Percentiles rank a stretch among this genome's conserved stretches.
Evolutionary conservation across 2,888 invertebrate genomes (phyloP).

Genomic region (Lysandra coridon): DNA sequence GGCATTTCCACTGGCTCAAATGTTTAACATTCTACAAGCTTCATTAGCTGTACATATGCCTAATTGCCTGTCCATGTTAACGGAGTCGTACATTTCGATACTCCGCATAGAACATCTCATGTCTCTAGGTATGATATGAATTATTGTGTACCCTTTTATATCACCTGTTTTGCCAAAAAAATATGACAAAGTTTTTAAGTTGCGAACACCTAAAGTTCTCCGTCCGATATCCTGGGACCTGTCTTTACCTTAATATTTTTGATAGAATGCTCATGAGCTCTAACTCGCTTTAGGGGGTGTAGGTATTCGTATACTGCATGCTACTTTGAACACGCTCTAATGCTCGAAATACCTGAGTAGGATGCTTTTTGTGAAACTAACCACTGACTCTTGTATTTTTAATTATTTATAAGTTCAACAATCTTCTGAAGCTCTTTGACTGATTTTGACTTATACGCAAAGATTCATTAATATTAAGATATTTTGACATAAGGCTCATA

Average conservation of each 20-base stretch:
- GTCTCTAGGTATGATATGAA: slow-evolving; percentile 75
- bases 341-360: background rate
- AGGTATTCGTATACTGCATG: background rate
- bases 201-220: slow-evolving; percentile 3
- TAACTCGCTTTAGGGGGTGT: slow-evolving; percentile 12
- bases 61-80: slow-evolving; percentile 71
- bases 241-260: background rate
- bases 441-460: too few species aligned
- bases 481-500: too few species aligned
- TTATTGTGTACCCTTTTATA: slow-evolving; percentile 43
- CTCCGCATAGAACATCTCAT: slow-evolving; percentile 80
- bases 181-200: background rate
- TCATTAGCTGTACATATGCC: slow-evolving; percentile 80
- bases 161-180: slow-evolving; percentile 18
- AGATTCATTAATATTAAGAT: too few species aligned
- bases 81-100: slow-evolving; percentile 81
- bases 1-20: slow-evolving; percentile 88
- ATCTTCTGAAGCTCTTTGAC: too few species aligned
- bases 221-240: slow-evolving; percentile 14
- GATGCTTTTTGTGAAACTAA: slow-evolving; percentile 1
- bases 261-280: background rate
- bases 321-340: background rate
- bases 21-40: slow-evolving; percentile 86
- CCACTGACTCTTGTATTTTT: background rate
- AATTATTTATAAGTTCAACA: background rate